phyloP scores from a whole-genome alignment of 2,888 invertebrate species.

The Diadegma fenestrale region DNA sequence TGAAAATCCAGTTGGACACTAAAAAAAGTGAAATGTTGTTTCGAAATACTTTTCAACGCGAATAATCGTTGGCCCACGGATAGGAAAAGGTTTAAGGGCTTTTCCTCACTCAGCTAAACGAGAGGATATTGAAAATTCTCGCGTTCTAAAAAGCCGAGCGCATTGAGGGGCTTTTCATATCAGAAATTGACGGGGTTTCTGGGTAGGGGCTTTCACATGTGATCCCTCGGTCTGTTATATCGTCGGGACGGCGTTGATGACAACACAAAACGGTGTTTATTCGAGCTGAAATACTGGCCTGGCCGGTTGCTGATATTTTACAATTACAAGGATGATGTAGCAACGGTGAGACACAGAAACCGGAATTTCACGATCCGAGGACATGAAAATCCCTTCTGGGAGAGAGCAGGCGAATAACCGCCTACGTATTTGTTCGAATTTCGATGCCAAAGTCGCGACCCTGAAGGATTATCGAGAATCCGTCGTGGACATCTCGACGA shows the following conservation, averaged over 20 bases:
- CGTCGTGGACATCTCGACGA: conserved; percentile 64
- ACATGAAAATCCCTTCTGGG: conserved; percentile 52
- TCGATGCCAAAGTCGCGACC: conserved; percentile 45
- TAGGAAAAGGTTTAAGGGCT: not conserved
- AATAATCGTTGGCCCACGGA: not conserved
- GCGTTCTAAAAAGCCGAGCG: not conserved
- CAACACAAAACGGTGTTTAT: not conserved
- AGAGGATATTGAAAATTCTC: not conserved
- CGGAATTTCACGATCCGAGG: conserved; percentile 36
- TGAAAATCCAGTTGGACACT: not conserved
- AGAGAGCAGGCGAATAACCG: conserved; percentile 64
- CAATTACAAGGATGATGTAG: conserved; percentile 33
- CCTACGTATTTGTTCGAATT: conserved; percentile 64
- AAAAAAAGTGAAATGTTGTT: not conserved
- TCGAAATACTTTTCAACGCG: not conserved
- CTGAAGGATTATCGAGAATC: conserved; percentile 70
- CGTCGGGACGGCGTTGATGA: not conserved
- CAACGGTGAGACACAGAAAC: not conserved
- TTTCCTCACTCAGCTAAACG: not conserved
- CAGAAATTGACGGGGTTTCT: not conserved
- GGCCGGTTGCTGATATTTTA: conserved; percentile 58
- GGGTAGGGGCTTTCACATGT: not conserved
- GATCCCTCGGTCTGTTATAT: not conserved
- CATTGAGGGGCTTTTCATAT: not conserved
- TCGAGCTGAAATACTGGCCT: conserved; percentile 11